Evolutionary conservation across 2,113 vertebrate genomes (phyloP).

Genomic region (Cinclus cinclus): DNA sequence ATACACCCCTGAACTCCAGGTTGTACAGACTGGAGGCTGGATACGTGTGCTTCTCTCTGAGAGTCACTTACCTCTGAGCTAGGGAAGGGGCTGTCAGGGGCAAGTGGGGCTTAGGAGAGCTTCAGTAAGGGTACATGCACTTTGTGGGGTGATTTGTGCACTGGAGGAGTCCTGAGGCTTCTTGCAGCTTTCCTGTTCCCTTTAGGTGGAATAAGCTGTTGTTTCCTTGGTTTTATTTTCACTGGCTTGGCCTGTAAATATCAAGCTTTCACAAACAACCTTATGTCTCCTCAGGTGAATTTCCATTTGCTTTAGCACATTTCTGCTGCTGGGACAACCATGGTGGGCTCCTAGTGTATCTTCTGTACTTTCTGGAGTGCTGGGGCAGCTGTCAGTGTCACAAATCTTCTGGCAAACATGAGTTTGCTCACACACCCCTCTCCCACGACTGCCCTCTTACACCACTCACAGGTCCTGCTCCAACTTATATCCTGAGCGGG

Average conservation of each 20-base stretch:
- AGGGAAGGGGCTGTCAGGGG: not conserved
- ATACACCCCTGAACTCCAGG: not conserved
- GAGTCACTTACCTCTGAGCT: not conserved
- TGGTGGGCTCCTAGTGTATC: not conserved
- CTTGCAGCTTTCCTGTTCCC: not conserved
- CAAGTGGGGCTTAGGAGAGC: not conserved
- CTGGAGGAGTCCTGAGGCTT: not conserved
- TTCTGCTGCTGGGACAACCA: not conserved
- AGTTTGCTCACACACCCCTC: not conserved
- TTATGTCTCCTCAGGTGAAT: not conserved
- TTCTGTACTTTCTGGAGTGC: not conserved
- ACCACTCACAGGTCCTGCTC: not conserved
- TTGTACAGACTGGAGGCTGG: not conserved
- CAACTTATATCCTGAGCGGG: not conserved
- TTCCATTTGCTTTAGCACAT: not conserved
- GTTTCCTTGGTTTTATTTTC: not conserved
- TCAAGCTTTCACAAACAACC: not conserved
- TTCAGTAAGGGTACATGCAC: not conserved
- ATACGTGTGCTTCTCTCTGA: not conserved
- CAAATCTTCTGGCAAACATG: not conserved
- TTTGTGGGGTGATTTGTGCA: not conserved
- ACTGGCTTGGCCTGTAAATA: not conserved
- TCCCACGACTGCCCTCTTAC: not conserved
- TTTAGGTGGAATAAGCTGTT: not conserved
- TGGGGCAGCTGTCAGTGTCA: not conserved